Evolutionary conservation across 2,797 vertebrate species (phyloP).

Genomic region (Etheostoma nigrum): DNA sequence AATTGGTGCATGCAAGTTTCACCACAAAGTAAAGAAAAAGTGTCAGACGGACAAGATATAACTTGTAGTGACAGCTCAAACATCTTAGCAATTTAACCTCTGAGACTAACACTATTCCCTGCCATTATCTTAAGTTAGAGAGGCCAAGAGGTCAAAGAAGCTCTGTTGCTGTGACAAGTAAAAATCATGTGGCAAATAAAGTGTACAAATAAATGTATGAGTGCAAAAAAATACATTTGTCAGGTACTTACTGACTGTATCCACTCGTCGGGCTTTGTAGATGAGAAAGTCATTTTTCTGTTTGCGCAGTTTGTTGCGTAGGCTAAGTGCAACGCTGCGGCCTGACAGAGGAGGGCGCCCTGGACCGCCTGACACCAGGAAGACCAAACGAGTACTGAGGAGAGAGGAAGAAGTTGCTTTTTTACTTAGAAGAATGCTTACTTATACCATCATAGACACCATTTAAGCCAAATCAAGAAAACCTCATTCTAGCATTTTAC

Average conservation of each 20-base stretch:
- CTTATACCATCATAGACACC: not conserved
- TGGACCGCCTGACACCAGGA: conserved; percentile 94
- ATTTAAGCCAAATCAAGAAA: not conserved
- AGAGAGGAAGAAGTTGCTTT: conserved; percentile 8
- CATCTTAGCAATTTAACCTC: conserved; percentile 11
- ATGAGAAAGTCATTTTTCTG: conserved; percentile 97
- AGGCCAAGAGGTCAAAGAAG: conserved; percentile 1
- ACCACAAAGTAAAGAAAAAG: not conserved
- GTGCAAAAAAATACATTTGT: not conserved
- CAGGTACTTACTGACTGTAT: conserved; percentile 93
- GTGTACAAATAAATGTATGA: not conserved
- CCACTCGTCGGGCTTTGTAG: conserved; percentile 90
- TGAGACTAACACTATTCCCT: not conserved
- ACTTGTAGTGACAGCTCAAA: not conserved
- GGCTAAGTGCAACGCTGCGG: conserved; percentile 88
- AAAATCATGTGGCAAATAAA: not conserved
- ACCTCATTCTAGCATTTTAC: not conserved
- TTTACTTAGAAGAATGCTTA: not conserved
- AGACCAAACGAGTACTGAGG: conserved; percentile 94
- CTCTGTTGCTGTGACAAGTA: not conserved
- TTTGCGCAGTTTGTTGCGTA: conserved; percentile 92
- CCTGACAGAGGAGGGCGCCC: conserved; percentile 93
- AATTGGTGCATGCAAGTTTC: not conserved
- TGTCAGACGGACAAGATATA: not conserved
- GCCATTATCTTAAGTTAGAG: not conserved